phyloP scores from a whole-genome alignment of 2,888 invertebrate species.

The Eurytoma californica region DNA sequence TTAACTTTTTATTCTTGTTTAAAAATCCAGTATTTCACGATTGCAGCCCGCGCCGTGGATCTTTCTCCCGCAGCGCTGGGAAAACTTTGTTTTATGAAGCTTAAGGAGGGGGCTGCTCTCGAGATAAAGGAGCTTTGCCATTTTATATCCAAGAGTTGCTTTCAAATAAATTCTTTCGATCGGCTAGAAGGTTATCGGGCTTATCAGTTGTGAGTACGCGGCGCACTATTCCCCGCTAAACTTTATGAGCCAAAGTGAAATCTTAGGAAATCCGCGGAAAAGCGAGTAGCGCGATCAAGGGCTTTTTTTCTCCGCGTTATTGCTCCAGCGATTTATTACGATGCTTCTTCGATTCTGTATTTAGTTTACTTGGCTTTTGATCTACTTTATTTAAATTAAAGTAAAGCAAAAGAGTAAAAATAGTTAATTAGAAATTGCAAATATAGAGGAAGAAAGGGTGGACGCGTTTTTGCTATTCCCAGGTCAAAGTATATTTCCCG shows the following conservation, averaged over 20 bases:
- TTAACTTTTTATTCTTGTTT: no score
- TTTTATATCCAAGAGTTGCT: conserved; percentile 51
- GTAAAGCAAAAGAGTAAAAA: no score
- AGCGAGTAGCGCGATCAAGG: conserved; percentile 1
- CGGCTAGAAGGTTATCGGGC: conserved; percentile 41
- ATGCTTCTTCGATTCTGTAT: no score
- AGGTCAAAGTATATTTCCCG: conserved; percentile 54
- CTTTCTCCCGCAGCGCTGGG: background rate
- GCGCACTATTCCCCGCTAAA: conserved; percentile 26
- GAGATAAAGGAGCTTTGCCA: conserved; percentile 52
- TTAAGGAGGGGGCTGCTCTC: conserved; percentile 2
- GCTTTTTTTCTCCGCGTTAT: background rate
- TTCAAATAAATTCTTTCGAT: conserved; percentile 50
- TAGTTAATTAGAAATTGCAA: no score
- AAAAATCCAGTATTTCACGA: no score
- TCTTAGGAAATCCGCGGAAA: conserved; percentile 36
- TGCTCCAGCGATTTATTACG: no score
- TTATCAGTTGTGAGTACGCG: conserved; percentile 49
- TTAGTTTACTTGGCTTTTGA: no score
- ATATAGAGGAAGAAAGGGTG: no score
- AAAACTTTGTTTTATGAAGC: conserved; percentile 50
- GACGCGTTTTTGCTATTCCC: background rate
- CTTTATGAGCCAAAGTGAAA: conserved; percentile 53
- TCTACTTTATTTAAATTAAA: no score
- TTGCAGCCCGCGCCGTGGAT: background rate